Conservation (phyloP, 2,888 invertebrate genomes). For the Bibio marci region DNA sequence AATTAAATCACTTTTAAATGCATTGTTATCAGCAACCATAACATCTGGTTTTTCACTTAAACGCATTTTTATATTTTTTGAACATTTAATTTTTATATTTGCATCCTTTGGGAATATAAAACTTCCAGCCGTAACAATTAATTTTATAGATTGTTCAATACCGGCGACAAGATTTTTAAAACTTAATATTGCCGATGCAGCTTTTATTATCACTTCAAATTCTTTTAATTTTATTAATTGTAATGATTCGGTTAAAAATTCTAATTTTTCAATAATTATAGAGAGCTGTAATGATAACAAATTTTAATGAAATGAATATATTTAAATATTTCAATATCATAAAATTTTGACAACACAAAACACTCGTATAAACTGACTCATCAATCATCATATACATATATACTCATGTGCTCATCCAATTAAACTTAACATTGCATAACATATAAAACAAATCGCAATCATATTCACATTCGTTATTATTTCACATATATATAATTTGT, state of each 20-base stretch:
- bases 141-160: slow-evolving; percentile 55
- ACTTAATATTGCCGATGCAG: slow-evolving; percentile 34
- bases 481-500: too few relatives aligned
- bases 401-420: too few relatives aligned
- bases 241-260: slow-evolving; percentile 51
- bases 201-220: slow-evolving; percentile 32
- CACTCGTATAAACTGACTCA: not conserved
- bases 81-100: slow-evolving; percentile 23
- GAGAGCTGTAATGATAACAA: slow-evolving; percentile 17
- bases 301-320: too few relatives aligned
- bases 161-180: slow-evolving; percentile 63
- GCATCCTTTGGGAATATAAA: slow-evolving; percentile 49
- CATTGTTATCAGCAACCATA: slow-evolving; percentile 1
- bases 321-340: too few relatives aligned
- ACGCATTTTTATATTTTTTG: slow-evolving; percentile 29
- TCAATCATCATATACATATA: too few relatives aligned
- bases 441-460: too few relatives aligned
- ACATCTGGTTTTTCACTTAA: slow-evolving; percentile 15
- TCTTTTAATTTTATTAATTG: slow-evolving; percentile 22
- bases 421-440: too few relatives aligned
- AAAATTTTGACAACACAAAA: slow-evolving; percentile 1
- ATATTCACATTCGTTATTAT: too few relatives aligned
- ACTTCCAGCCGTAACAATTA: slow-evolving; percentile 65
- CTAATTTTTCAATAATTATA: slow-evolving; percentile 38
- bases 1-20: slow-evolving; percentile 34